Base-by-base conservation (phyloP, 2,888 invertebrate genomes). In the Nomada flava region DNA sequence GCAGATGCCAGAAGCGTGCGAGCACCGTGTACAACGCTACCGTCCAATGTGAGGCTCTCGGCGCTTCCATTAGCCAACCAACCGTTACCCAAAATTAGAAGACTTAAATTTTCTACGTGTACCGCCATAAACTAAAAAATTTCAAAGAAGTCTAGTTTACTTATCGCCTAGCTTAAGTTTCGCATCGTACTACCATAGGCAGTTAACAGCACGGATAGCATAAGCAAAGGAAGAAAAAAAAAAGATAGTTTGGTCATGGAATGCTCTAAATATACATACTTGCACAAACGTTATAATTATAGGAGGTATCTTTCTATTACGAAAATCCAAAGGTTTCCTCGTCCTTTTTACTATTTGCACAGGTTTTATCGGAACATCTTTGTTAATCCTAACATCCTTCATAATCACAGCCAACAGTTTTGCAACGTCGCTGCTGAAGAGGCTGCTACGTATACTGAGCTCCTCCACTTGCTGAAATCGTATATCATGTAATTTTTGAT, bases 401-500 rank as follows among this genome's bases (percentile, higher is more conserved):
- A 98, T 96, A n/a, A 97, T 96, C 26, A 98, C 96, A 3, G 97
- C 97, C 4, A 98, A 94, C 18, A 98, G 94, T 93, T 98, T 98
- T 29, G 97, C 97, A 71, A 98, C 97, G 88, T 98, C 98, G 1
- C 98, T 97, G 92, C 97, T 98, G 88, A 98, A 96, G 91, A 98
- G 96, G 94, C 98, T 98, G 92, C 98, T 98, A 73, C 97, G 96
- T 86, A 98, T 95, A 84, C 97, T 96, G 88, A 98, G 95, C 93
- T 98, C 97, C 91, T 98, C 97, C 79, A 98, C 96, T 94, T 97
- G 96, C 98, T 98, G 93, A 42, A 94, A 94, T 79, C 29, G 42
- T 50, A 76, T 9, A 47, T 15, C 2, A 1, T 15, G 47, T 47
- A 13, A 47, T 47, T 15, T 15, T 47, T 15, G 2, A 47, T 47